Percentiles rank a stretch among this genome's conserved stretches.
These are phyloP conservation scores for Aspidapion aeneum DNA, from an alignment of 2,888 invertebrate species.

Conservation along the genomic window DNA sequence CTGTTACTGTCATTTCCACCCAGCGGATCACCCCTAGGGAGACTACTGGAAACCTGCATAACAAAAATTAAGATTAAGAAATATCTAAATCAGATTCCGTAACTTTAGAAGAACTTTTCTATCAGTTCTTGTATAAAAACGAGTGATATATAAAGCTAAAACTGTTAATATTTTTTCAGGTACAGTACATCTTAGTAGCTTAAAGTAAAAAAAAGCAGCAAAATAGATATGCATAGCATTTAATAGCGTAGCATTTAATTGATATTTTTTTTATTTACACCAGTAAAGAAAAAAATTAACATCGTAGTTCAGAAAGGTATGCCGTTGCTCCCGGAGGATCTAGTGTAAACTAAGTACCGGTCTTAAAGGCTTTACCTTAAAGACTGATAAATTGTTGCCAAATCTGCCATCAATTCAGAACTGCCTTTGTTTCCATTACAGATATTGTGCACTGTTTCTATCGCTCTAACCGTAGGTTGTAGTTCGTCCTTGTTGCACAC, in stretches of 20 bases:
- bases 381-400: conserved; percentile 86
- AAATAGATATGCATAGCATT: too few species aligned
- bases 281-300: too few species aligned
- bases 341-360: too few species aligned
- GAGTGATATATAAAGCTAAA: conserved; percentile 3
- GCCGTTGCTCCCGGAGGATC: too few species aligned
- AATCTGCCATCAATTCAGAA: conserved; percentile 88
- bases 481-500: conserved; percentile 83
- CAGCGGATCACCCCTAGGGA: conserved; percentile 91
- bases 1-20: conserved; percentile 94
- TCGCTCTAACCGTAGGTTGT: conserved; percentile 84
- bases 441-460: conserved; percentile 90
- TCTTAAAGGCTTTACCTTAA: too few species aligned
- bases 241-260: too few species aligned
- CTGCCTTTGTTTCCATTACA: conserved; percentile 90
- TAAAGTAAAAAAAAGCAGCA: too few species aligned
- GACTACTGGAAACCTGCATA: conserved; percentile 83
- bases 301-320: too few species aligned
- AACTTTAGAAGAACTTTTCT: background rate
- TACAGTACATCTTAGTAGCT: too few species aligned
- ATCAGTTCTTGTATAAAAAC: conserved; percentile 6
- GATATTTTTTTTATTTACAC: too few species aligned
- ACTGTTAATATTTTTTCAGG: too few species aligned
- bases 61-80: conserved; percentile 7
- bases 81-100: background rate